Evolutionary conservation across 2,797 vertebrate genomes (phyloP).

Genomic region (Morus bassanus): DNA sequence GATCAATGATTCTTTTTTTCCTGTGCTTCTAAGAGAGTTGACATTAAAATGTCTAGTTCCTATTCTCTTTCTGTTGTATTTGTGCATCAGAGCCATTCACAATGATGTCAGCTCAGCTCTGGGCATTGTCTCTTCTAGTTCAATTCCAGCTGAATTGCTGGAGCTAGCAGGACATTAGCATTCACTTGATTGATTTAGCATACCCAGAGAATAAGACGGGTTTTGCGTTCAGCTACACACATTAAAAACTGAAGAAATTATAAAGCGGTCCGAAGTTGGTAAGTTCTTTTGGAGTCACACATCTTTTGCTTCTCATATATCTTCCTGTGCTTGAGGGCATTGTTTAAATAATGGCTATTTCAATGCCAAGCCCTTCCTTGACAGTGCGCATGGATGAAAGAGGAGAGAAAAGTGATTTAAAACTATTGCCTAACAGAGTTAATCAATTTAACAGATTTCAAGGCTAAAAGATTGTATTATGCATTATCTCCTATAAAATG

Average conservation of each 20-base stretch:
- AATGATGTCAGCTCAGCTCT: constrained; percentile 22
- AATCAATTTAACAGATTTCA: not conserved
- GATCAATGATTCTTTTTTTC: not conserved
- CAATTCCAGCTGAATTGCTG: constrained; percentile 52
- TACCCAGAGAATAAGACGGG: constrained; percentile 38
- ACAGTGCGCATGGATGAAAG: constrained; percentile 77
- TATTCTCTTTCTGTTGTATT: constrained; percentile 18
- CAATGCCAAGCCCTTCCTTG: constrained; percentile 87
- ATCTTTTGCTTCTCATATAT: constrained; percentile 76
- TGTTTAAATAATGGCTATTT: constrained; percentile 88
- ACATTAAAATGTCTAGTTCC: constrained; percentile 5
- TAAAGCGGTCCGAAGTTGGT: constrained; percentile 31
- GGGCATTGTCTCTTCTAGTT: constrained; percentile 29
- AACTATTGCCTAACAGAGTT: not conserved
- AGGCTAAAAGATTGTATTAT: not conserved
- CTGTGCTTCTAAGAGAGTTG: not conserved
- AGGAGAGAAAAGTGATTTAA: not conserved
- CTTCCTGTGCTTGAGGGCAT: constrained; percentile 89
- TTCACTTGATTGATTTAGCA: constrained; percentile 67
- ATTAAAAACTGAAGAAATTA: constrained; percentile 64
- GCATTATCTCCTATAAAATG: not conserved
- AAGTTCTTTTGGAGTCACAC: constrained; percentile 16
- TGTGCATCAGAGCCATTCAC: not conserved
- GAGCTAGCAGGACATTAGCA: constrained; percentile 60
- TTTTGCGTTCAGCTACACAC: constrained; percentile 42